A percentile compares a stretch with the other conserved stretches of the same genome.
These are phyloP conservation scores for Zaprionus lineosus DNA, from an alignment of 2,888 invertebrate genomes.

Conservation along the genomic window DNA sequence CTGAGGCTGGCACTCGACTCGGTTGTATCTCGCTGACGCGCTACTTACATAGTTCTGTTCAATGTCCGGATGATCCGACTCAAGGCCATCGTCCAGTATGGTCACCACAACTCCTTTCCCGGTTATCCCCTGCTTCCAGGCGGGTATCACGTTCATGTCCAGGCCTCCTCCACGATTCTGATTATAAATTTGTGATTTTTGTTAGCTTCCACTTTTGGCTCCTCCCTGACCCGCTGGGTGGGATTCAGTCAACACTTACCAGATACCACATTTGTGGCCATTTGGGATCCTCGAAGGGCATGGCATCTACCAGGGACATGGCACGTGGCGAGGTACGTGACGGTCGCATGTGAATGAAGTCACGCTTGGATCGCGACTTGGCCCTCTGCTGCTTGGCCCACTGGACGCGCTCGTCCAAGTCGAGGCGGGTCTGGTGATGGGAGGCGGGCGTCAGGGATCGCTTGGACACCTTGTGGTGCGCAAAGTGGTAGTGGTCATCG, in stretches of 20 bases:
- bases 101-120: constrained; percentile 98
- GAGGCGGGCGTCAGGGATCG: constrained; percentile 89
- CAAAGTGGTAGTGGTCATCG: constrained; percentile 92
- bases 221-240: background rate
- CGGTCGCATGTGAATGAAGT: constrained; percentile 85
- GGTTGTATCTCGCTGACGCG: too few relatives aligned
- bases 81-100: constrained; percentile 97
- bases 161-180: constrained; percentile 95
- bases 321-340: constrained; percentile 77
- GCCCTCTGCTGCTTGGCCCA: constrained; percentile 93
- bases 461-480: constrained; percentile 90
- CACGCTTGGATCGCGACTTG: constrained; percentile 91
- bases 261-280: constrained; percentile 99
- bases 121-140: constrained; percentile 96
- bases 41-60: constrained; percentile 94
- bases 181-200: background rate
- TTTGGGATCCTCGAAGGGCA: constrained; percentile 91
- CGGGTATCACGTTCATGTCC: constrained; percentile 98
- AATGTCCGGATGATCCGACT: constrained; percentile 97
- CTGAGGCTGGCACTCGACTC: background rate
- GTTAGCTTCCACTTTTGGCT: background rate
- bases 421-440: constrained; percentile 88
- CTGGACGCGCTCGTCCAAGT: constrained; percentile 89
- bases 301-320: constrained; percentile 72
- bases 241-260: constrained; percentile 86